Evolutionary conservation across 1,140 invertebrate genomes (phyloP).

Genomic region (Hylaeus volcanicus): DNA sequence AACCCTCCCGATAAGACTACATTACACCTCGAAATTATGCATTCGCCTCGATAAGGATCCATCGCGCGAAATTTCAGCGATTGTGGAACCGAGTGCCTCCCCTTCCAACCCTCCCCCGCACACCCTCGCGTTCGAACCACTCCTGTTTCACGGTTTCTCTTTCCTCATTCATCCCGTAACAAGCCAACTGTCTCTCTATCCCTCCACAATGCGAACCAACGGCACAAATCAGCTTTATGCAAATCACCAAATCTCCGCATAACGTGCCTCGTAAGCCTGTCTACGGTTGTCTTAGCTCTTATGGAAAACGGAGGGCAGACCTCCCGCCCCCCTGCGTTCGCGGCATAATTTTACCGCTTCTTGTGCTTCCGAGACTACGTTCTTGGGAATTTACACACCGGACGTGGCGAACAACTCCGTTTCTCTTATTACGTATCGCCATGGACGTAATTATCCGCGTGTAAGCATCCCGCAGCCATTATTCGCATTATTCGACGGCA

Average conservation of each 20-base stretch:
- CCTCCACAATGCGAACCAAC: slow-evolving; percentile 23
- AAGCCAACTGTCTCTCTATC: slow-evolving; percentile 39
- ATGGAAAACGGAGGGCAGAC: slow-evolving; percentile 52
- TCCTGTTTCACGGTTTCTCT: slow-evolving; percentile 22
- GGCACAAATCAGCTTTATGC: slow-evolving; percentile 62
- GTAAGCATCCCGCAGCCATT: slow-evolving; percentile 1
- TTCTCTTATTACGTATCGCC: background rate
- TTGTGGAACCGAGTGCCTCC: background rate
- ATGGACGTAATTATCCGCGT: background rate
- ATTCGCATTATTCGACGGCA: background rate
- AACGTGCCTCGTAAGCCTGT: slow-evolving; percentile 64
- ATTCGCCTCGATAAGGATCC: slow-evolving; percentile 63
- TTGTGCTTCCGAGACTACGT: slow-evolving; percentile 14
- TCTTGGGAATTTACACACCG: slow-evolving; percentile 6
- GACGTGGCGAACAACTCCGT: background rate
- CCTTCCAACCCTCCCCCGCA: background rate
- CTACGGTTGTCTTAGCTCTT: slow-evolving; percentile 64
- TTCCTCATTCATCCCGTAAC: slow-evolving; percentile 33
- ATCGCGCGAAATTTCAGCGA: slow-evolving; percentile 61
- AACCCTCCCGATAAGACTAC: slow-evolving; percentile 33
- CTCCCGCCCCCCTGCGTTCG: slow-evolving; percentile 12
- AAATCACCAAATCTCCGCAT: slow-evolving; percentile 62
- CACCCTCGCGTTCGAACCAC: background rate
- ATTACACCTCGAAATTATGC: slow-evolving; percentile 61
- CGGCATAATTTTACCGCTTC: slow-evolving; percentile 34